These are phyloP conservation scores for Chalcis sispes DNA, from an alignment of 2,888 invertebrate genomes.

Conservation along the genomic window DNA sequence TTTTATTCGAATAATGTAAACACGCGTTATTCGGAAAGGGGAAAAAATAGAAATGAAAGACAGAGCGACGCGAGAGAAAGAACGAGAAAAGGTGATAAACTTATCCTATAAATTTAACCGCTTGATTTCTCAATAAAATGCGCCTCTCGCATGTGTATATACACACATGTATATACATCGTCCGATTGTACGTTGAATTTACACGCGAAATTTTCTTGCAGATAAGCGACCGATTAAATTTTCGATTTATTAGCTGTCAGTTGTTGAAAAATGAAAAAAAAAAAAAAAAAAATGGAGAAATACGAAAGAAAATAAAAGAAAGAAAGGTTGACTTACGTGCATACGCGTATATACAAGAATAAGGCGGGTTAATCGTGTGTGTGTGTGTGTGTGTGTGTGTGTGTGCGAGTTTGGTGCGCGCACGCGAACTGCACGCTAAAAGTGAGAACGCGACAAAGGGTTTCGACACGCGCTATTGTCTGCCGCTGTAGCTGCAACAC, in stretches of 20 bases:
- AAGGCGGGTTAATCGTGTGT: too few relatives aligned
- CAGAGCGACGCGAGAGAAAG: too few relatives aligned
- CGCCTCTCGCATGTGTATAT: not conserved
- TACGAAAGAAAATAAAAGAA: not conserved
- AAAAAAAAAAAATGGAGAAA: too few relatives aligned
- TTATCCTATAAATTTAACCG: not conserved
- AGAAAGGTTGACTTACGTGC: not conserved
- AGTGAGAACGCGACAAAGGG: conserved; percentile 22
- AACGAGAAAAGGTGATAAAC: not conserved
- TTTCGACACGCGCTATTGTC: conserved; percentile 52
- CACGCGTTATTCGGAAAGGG: too few relatives aligned
- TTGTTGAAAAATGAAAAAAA: not conserved
- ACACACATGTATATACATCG: too few relatives aligned
- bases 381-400: too few relatives aligned
- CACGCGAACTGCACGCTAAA: too few relatives aligned
- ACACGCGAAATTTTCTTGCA: conserved; percentile 2
- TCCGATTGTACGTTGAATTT: too few relatives aligned
- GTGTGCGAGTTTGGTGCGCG: too few relatives aligned
- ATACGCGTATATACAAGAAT: not conserved
- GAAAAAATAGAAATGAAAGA: too few relatives aligned
- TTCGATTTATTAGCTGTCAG: conserved; percentile 47
- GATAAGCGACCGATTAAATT: conserved; percentile 41
- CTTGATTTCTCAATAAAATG: conserved; percentile 17
- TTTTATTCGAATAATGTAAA: too few relatives aligned
- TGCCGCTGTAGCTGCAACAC: conserved; percentile 1